Conservation (phyloP, 2,797 vertebrate genomes). For the Scolopax rusticola region DNA sequence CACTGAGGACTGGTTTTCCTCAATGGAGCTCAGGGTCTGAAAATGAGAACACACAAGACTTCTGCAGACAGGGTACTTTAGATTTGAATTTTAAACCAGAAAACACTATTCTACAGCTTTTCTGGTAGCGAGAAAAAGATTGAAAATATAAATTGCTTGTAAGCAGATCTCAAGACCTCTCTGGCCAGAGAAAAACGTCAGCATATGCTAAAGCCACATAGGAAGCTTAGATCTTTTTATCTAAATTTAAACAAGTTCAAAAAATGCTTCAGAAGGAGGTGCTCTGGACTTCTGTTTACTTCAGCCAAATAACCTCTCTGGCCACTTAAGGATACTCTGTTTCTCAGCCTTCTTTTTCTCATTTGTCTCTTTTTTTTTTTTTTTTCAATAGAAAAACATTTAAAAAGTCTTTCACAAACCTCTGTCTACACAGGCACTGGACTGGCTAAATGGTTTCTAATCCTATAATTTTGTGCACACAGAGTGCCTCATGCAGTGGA, state of each 20-base stretch:
- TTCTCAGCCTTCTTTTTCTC: background rate
- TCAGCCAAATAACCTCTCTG: background rate
- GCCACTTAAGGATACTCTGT: background rate
- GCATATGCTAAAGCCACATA: background rate
- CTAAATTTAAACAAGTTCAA: background rate
- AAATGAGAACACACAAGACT: background rate
- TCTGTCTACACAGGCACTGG: background rate
- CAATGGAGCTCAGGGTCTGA: background rate
- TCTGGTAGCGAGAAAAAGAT: background rate
- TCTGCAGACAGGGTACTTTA: background rate
- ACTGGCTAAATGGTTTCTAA: constrained; percentile 45
- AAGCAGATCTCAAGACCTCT: background rate
- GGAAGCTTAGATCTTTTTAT: background rate
- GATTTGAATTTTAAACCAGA: background rate
- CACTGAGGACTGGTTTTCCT: background rate
- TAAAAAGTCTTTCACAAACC: background rate
- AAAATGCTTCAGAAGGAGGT: background rate
- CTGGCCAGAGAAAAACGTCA: background rate
- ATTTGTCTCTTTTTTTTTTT: background rate
- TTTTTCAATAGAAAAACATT: background rate
- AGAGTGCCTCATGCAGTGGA: constrained; percentile 38
- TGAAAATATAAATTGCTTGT: background rate
- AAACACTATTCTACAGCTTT: background rate
- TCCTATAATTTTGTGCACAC: constrained; percentile 53
- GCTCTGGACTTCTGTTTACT: background rate